phyloP scores from a whole-genome alignment of 2,888 invertebrate genomes.

The Macrophya annulata region DNA sequence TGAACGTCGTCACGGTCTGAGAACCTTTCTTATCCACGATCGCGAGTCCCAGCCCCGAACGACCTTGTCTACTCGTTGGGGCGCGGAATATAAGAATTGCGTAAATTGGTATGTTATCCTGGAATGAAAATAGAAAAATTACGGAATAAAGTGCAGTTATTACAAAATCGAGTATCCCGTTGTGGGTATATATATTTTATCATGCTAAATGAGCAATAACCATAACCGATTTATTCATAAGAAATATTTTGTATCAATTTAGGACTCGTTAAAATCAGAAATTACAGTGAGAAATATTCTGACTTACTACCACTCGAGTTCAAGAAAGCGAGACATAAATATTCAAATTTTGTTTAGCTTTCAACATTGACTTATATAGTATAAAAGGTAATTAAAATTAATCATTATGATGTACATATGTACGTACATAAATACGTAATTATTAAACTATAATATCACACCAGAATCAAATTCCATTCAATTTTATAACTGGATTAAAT shows the following conservation, averaged over 20 bases:
- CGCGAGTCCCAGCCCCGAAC: not conserved
- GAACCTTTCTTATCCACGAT: conserved; percentile 26
- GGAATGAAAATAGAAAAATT: not conserved
- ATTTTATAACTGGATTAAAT: not conserved
- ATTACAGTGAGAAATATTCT: not conserved
- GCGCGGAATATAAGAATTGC: conserved; percentile 25
- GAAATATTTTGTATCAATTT: not conserved
- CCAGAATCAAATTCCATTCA: not conserved
- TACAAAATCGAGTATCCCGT: not conserved
- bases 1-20: conserved; percentile 30
- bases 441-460: not conserved
- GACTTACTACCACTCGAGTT: not conserved
- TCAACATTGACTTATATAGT: not conserved
- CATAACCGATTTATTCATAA: conserved; percentile 2
- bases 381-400: not conserved
- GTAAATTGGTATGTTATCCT: not conserved
- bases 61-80: conserved; percentile 34
- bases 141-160: not conserved
- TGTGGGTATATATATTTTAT: not conserved
- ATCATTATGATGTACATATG: not conserved
- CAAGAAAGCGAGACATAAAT: conserved; percentile 3
- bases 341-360: not conserved
- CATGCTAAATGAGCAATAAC: conserved; percentile 1
- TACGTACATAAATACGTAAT: not conserved
- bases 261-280: not conserved